Evolutionary conservation across 2,888 invertebrate genomes (phyloP), one percentile per base, ranked within the genome.

Genomic region (Iphiclides podalirius): DNA sequence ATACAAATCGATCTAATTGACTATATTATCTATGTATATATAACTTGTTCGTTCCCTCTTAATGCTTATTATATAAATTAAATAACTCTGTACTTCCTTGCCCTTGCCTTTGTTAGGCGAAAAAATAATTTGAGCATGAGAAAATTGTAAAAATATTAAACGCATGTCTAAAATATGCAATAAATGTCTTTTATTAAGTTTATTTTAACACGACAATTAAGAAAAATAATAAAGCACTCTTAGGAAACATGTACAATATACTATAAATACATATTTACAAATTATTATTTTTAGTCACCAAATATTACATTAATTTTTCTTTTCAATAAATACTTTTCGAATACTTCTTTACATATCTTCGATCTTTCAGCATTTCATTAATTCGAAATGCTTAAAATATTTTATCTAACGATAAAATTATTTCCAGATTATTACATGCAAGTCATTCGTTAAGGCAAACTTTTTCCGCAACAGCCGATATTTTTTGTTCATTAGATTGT

Each of bases 391-490:
- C 8, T 3, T 31, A 31, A n/a, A 31, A n/a, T 11, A 31, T 31
- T 31, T 3, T 2, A 31, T 20, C 4, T n/a, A 31, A 31, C n/a
- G 3, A 6, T 31, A n/a, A 31, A 12, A 26, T 8, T 4, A n/a
- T 4, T 12, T 9, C 28, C 2, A 28, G 12, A 4, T 2, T 41
- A 34, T 38, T 40, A 47, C 40, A n/a, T n/a, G n/a, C 45, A 44
- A 47, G 50, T 46, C 52, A 56, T 34, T n/a, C 34, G 9, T 9
- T 43, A 43, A 43, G 43, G 43, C 43, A 23, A 43, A 20, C 14
- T 16, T 17, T 20, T 11, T 11, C 31, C 8, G 11, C 9, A n/a
- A 31, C 12, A 31, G 31, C 31, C 31, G n/a, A 31, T 12, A 31
- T 31, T 4, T 26, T 9, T 2, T 26, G 6, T 26, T 26, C 8